Conservation (phyloP, 2,888 invertebrate genomes). For the Sinentomon sp. region DNA sequence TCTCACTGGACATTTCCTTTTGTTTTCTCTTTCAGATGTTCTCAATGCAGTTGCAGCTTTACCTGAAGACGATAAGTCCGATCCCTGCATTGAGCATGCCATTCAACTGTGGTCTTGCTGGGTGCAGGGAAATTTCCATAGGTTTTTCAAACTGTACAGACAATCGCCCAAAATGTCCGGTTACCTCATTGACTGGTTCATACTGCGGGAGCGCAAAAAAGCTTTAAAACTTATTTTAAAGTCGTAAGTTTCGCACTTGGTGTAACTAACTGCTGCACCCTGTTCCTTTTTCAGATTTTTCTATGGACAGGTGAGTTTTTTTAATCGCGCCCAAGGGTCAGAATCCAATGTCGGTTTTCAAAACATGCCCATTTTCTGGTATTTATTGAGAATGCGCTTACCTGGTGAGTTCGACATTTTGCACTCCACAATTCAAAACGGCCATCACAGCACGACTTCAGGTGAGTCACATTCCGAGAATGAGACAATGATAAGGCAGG, state of each 20-base stretch:
- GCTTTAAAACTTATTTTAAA: conserved; percentile 80
- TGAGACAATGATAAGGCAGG: too few relatives aligned
- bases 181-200: conserved; percentile 93
- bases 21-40: conserved; percentile 39
- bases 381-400: too few relatives aligned
- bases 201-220: conserved; percentile 70
- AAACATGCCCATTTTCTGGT: too few relatives aligned
- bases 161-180: conserved; percentile 81
- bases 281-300: too few relatives aligned
- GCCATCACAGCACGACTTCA: too few relatives aligned
- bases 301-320: too few relatives aligned
- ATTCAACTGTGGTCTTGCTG: conserved; percentile 71
- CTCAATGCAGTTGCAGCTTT: conserved; percentile 66
- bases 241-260: conserved; percentile 88
- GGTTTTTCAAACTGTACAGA: conserved; percentile 71
- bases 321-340: too few relatives aligned
- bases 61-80: conserved; percentile 41
- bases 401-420: too few relatives aligned
- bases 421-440: too few relatives aligned
- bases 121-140: conserved; percentile 71
- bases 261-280: too few relatives aligned
- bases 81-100: conserved; percentile 59
- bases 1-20: conserved; percentile 8
- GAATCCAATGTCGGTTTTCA: too few relatives aligned
- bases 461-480: too few relatives aligned